These are phyloP conservation scores for Gisinianus flammeolus DNA, from an alignment of 2,888 invertebrate species.

Conservation along the genomic window DNA sequence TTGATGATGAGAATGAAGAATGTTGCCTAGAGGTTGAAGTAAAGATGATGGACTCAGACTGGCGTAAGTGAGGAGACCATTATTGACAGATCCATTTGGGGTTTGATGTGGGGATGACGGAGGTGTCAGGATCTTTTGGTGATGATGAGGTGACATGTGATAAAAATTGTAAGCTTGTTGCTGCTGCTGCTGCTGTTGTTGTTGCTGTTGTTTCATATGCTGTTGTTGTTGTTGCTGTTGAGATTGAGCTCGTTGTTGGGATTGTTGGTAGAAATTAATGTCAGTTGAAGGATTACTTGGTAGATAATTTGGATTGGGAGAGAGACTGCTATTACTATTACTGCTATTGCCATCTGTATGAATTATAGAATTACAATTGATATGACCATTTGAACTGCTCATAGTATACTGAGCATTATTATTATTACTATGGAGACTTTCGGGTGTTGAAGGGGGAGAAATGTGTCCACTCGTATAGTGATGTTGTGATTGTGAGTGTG, in stretches of 20 bases:
- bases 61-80: background rate
- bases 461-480: conserved; percentile 46
- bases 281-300: background rate
- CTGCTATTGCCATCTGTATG: background rate
- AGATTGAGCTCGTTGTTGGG: conserved; percentile 25
- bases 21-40: background rate
- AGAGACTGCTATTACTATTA: background rate
- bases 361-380: background rate
- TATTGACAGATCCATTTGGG: conserved; percentile 42
- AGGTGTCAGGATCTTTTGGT: conserved; percentile 54
- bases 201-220: conserved; percentile 33
- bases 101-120: conserved; percentile 53
- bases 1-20: conserved; percentile 8
- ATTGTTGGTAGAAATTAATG: background rate
- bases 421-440: conserved; percentile 51
- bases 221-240: conserved; percentile 39
- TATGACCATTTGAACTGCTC: background rate
- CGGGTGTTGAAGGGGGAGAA: conserved; percentile 58
- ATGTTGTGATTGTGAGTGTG: background rate
- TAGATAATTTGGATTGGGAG: background rate
- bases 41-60: conserved; percentile 16
- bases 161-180: conserved; percentile 40
- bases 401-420: background rate
- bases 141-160: conserved; percentile 41
- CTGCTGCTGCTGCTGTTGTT: conserved; percentile 31